Base-by-base conservation (phyloP, 1,140 invertebrate genomes). In the Plodia interpunctella region DNA sequence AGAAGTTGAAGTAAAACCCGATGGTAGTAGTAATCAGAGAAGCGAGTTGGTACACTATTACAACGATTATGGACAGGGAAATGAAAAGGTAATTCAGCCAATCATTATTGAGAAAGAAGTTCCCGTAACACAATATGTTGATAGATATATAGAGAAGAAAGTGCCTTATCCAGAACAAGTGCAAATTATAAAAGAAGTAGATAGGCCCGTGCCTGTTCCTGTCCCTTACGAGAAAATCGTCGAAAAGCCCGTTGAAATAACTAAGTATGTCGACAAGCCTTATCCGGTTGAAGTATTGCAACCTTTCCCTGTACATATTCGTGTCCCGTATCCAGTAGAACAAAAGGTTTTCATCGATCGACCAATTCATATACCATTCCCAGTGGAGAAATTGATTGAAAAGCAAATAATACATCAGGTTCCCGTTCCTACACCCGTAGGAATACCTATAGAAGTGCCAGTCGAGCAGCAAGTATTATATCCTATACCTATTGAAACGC, bases 361-460 rank as follows among this genome's bases (percentile, higher is more conserved):
- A 55, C 91, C 92, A 38, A 81, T 92, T 56, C 87, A 91, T 9
- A 65, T 92, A 0, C 91, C 91, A 3, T 93, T 92, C 68, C 87
- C 92, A 20, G 81, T 91, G 0, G 92, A 93, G 57, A 92, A 86
- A 67, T 68, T 90, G 15, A 79, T 91, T 11, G 90, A 91, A 62
- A 91, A 91, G 62, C 81, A 84, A 62, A 66, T 87, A 11, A 62
- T 72, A 44, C 83, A 85, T 20, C 78, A 66, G 35, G 65, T 88
- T 5, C 77, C 86, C 3, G 72, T 89, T 15, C 85, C 86, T 35
- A 89, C 83, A 13, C 78, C 81, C 5, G 59, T 80, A 55, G 90
- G 62, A 56, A 80, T 79, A 57, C 84, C 78, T 11, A 55, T 70
- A n/a, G 78, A 78, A 57, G 75, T 85, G 11, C 84, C 84, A 5